Conservation (phyloP, 2,797 vertebrate genomes). For the Cuculus canorus region DNA sequence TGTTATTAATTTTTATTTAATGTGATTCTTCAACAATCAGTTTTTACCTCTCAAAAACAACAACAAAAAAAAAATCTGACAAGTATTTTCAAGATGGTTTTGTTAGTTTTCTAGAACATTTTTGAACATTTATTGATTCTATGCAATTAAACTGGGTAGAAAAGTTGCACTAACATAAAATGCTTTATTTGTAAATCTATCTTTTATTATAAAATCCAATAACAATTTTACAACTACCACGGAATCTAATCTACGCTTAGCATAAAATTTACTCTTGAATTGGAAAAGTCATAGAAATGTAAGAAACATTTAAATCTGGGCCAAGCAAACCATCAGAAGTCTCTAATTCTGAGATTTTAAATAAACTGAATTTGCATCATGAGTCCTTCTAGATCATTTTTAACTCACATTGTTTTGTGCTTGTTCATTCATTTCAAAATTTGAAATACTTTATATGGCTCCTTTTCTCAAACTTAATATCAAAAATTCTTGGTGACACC, state of each 20-base stretch:
- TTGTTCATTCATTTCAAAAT: background rate
- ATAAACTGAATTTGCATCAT: background rate
- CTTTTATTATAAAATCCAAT: background rate
- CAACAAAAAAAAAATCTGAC: background rate
- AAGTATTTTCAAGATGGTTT: background rate
- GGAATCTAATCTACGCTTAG: background rate
- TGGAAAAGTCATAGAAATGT: background rate
- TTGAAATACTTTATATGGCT: background rate
- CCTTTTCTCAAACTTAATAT: background rate
- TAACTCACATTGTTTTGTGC: background rate
- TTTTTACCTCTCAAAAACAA: background rate
- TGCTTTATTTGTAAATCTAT: background rate
- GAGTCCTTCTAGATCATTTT: background rate
- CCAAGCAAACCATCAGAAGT: background rate
- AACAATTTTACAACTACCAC: background rate
- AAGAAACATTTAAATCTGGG: background rate
- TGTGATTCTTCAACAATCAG: background rate
- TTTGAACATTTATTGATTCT: background rate
- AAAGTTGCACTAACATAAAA: background rate
- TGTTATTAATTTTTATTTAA: background rate
- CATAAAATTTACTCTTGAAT: background rate
- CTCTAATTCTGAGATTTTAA: background rate
- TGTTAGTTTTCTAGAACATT: background rate
- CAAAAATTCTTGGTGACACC: background rate
- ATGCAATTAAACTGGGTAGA: background rate